Evolutionary conservation across 2,113 vertebrate genomes (phyloP).

Genomic region (Tautogolabrus adspersus): DNA sequence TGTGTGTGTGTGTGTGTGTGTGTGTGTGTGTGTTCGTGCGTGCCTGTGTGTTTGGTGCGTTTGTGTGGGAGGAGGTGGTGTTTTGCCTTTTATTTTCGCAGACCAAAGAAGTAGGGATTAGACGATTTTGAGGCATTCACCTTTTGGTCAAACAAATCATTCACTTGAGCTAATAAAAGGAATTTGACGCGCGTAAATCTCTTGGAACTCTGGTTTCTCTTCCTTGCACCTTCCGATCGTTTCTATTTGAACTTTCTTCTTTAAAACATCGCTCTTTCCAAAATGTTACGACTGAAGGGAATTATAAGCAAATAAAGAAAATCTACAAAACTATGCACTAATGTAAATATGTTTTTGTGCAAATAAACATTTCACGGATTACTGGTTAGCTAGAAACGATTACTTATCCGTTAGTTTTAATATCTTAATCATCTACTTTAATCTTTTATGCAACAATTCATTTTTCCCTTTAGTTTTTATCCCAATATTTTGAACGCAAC

Average conservation of each 20-base stretch:
- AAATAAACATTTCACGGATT: not conserved
- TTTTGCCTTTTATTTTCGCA: constrained; percentile 66
- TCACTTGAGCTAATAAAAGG: constrained; percentile 69
- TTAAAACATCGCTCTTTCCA: not conserved
- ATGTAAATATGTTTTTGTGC: too few species aligned
- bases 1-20: not conserved
- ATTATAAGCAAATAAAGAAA: not conserved
- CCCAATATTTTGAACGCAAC: not conserved
- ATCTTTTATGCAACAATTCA: not conserved
- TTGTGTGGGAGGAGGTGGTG: constrained; percentile 23
- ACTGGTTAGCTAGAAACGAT: not conserved
- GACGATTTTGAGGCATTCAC: constrained; percentile 64
- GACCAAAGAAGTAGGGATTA: constrained; percentile 71
- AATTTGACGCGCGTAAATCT: constrained; percentile 77
- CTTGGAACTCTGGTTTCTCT: constrained; percentile 6
- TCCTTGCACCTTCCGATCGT: not conserved
- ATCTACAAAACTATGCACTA: not conserved
- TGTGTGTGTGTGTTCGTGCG: not conserved
- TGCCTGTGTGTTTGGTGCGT: not conserved
- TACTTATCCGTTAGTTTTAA: not conserved
- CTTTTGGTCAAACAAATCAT: constrained; percentile 81
- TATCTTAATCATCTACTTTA: not conserved
- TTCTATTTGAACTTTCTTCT: not conserved
- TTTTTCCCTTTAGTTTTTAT: not conserved
- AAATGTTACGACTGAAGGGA: too few species aligned